Evolutionary conservation across 2,888 invertebrate genomes (phyloP).

Genomic region (Pyrgus malvae): DNA sequence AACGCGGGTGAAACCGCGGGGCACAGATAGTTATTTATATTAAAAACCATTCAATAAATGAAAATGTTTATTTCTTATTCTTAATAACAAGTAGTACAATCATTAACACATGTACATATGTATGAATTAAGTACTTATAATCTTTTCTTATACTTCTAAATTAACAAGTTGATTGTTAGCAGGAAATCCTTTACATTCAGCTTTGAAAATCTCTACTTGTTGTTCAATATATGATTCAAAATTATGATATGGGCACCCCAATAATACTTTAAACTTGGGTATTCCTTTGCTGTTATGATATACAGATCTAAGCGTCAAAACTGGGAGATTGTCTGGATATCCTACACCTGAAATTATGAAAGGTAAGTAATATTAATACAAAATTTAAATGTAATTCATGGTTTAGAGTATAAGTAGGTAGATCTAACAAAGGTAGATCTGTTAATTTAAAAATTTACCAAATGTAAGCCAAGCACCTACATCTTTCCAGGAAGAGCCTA

Average conservation of each 20-base stretch:
- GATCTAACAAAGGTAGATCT: too few relatives aligned
- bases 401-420: too few relatives aligned
- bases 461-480: too few relatives aligned
- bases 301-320: slow-evolving; percentile 78
- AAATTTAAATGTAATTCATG: too few relatives aligned
- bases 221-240: slow-evolving; percentile 74
- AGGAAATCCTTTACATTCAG: slow-evolving; percentile 61
- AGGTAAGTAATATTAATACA: too few relatives aligned
- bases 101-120: too few relatives aligned
- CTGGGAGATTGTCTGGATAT: slow-evolving; percentile 82
- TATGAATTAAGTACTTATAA: background rate
- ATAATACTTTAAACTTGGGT: slow-evolving; percentile 65
- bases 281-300: slow-evolving; percentile 77
- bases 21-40: too few relatives aligned
- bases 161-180: slow-evolving; percentile 50
- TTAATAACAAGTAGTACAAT: too few relatives aligned
- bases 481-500: too few relatives aligned
- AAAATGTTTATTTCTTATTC: slow-evolving; percentile 3
- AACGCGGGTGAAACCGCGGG: too few relatives aligned
- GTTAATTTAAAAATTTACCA: too few relatives aligned
- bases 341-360: slow-evolving; percentile 57
- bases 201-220: slow-evolving; percentile 74
- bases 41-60: background rate
- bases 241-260: slow-evolving; percentile 66
- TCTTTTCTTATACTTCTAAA: slow-evolving; percentile 42